These are phyloP conservation scores for Digitonthophagus gazella DNA, from an alignment of 2,888 invertebrate species.

Conservation along the genomic window DNA sequence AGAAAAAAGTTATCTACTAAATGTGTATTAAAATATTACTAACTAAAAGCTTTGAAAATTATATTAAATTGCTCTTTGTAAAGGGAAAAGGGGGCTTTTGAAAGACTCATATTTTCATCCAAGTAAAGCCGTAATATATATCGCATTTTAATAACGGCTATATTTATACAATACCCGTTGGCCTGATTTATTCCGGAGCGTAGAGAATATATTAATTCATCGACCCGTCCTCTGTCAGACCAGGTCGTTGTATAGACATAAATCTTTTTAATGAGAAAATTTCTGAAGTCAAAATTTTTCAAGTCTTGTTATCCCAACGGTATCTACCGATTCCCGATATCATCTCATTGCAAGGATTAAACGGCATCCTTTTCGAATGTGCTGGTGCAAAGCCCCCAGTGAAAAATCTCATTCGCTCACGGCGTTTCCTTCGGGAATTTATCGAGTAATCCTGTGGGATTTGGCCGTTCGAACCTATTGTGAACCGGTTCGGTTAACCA, in stretches of 20 bases:
- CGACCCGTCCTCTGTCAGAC: neutral
- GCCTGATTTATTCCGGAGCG: neutral
- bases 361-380: conserved; percentile 4
- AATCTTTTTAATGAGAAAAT: conserved; percentile 10
- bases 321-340: neutral
- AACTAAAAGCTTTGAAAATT: neutral
- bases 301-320: neutral
- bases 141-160: neutral
- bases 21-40: neutral
- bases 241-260: conserved; percentile 2
- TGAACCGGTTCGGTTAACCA: conserved; percentile 10
- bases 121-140: neutral
- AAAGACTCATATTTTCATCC: neutral
- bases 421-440: conserved; percentile 8
- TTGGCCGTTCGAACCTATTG: conserved; percentile 6
- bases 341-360: conserved; percentile 3
- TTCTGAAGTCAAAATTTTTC: conserved; percentile 1
- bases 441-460: conserved; percentile 4
- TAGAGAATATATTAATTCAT: conserved; percentile 10
- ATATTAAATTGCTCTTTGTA: neutral
- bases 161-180: conserved; percentile 4
- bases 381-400: conserved; percentile 1
- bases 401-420: conserved; percentile 3
- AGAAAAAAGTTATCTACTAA: neutral
- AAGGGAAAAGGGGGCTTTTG: neutral